Percentiles rank a stretch among this genome's conserved stretches.
These are phyloP conservation scores for Pachycephala philippinensis DNA, from an alignment of 2,113 vertebrate species.

Conservation along the genomic window DNA sequence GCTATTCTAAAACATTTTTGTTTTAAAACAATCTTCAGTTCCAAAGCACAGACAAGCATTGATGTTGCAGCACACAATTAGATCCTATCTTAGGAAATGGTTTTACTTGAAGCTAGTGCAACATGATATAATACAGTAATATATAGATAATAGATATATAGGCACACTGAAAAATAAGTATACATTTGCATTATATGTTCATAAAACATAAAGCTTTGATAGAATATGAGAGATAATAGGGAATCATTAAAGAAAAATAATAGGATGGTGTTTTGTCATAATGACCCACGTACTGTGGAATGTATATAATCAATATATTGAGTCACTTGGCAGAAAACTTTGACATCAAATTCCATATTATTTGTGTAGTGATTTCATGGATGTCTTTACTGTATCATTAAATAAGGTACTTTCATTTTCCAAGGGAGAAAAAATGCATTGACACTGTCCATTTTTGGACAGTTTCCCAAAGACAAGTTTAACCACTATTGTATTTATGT, in stretches of 20 bases:
- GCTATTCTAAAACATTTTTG: background rate
- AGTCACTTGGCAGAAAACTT: background rate
- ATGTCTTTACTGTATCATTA: slow-evolving; percentile 28
- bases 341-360: background rate
- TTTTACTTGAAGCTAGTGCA: background rate
- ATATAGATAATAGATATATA: background rate
- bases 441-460: background rate
- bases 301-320: background rate
- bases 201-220: background rate
- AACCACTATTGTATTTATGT: background rate
- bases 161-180: background rate
- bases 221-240: background rate
- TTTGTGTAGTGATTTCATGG: background rate
- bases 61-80: background rate
- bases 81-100: background rate
- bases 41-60: background rate
- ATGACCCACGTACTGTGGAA: background rate
- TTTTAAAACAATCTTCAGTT: background rate
- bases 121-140: background rate
- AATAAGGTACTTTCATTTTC: slow-evolving; percentile 45
- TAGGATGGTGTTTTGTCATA: background rate
- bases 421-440: background rate
- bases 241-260: background rate
- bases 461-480: background rate
- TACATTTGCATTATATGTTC: background rate